Base-by-base conservation (phyloP, 2,888 invertebrate species). In the Argyresthia goedartella region DNA sequence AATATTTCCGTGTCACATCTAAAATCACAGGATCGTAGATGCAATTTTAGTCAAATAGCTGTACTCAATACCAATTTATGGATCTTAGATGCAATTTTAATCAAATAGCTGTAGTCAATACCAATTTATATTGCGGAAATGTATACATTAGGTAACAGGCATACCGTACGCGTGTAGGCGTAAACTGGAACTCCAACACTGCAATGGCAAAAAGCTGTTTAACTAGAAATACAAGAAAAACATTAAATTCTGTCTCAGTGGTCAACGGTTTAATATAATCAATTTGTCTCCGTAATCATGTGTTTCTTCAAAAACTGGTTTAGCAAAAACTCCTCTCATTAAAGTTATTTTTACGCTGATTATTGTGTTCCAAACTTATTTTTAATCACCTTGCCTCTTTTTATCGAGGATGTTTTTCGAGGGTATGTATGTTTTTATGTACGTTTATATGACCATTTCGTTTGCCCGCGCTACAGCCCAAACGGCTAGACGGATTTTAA, bases 401-500 rank as follows among this genome's bases (percentile, higher is more conserved):
- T 41, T 35, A 16, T 8, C 35, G 43, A 49, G 48, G n/a, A 41
- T 47, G 52, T 47, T 52, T 52, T 55, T 60, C 58, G n/a, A n/a
- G n/a, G n/a, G n/a, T n/a, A n/a, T n/a, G n/a, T n/a, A n/a, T n/a
- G n/a, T n/a, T n/a, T n/a, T n/a, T n/a, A n/a, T n/a, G n/a, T n/a
- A n/a, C n/a, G n/a, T n/a, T n/a, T n/a, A n/a, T n/a, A n/a, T n/a
- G n/a, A n/a, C n/a, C n/a, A n/a, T n/a, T n/a, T n/a, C n/a, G n/a
- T n/a, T n/a, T n/a, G n/a, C n/a, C n/a, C n/a, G n/a, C n/a, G n/a
- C n/a, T n/a, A n/a, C n/a, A n/a, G n/a, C n/a, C n/a, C n/a, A n/a
- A n/a, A n/a, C n/a, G n/a, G n/a, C n/a, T n/a, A n/a, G n/a, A n/a
- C n/a, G n/a, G n/a, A n/a, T n/a, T n/a, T n/a, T n/a, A n/a, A n/a